Percentiles rank a stretch among this genome's conserved stretches.
phyloP scores from a whole-genome alignment of 2,888 invertebrate genomes.

The Heliconius ethilla region DNA sequence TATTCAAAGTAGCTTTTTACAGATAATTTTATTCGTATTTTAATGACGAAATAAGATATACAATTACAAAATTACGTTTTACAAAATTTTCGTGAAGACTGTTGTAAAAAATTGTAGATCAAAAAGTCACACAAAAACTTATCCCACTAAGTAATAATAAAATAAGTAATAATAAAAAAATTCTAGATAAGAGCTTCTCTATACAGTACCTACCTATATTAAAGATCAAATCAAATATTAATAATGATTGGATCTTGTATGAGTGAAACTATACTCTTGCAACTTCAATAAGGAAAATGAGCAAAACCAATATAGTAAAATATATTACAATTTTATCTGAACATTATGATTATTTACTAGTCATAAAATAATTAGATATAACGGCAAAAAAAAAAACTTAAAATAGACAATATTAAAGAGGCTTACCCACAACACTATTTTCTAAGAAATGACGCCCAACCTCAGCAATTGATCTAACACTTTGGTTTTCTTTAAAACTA shows the following conservation, averaged over 20 bases:
- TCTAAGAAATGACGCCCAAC: slow-evolving; percentile 6
- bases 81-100: too few relatives aligned
- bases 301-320: neutral
- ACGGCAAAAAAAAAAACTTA: too few relatives aligned
- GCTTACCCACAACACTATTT: slow-evolving; percentile 40
- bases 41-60: too few relatives aligned
- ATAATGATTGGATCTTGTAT: neutral
- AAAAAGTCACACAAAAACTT: neutral
- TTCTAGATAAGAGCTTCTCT: neutral
- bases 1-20: too few relatives aligned
- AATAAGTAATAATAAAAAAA: neutral
- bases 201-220: neutral
- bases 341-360: neutral
- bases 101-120: too few relatives aligned
- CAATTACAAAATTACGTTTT: too few relatives aligned
- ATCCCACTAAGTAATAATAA: neutral
- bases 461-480: slow-evolving; percentile 23
- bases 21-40: too few relatives aligned
- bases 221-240: slow-evolving; percentile 2
- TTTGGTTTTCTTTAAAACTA: slow-evolving; percentile 36
- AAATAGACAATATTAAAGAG: too few relatives aligned
- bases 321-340: neutral
- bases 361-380: too few relatives aligned
- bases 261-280: neutral
- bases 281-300: slow-evolving; percentile 9